Evolutionary conservation across 2,888 invertebrate genomes (phyloP).

Genomic region (Diaphora mendica): DNA sequence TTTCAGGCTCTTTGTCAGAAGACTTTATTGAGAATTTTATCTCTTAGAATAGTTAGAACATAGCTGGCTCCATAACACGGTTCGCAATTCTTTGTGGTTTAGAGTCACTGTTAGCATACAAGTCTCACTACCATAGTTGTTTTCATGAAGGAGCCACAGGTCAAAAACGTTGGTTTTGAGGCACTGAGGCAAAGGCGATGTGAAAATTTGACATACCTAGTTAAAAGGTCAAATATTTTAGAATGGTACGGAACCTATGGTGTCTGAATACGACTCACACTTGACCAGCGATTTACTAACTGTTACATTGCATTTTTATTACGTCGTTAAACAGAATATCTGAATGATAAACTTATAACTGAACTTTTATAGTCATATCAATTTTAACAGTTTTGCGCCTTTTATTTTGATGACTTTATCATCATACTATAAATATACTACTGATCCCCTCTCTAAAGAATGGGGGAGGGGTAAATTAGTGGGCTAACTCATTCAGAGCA

Average conservation of each 20-base stretch:
- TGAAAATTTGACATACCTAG: no score
- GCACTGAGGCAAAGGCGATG: no score
- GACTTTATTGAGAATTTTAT: no score
- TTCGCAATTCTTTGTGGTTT: no score
- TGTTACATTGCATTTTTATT: slow-evolving; percentile 21
- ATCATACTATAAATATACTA: background rate
- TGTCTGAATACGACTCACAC: background rate
- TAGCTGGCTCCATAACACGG: no score
- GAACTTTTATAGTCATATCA: slow-evolving; percentile 20
- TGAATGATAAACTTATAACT: background rate
- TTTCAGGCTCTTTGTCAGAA: no score
- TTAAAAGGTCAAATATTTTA: background rate
- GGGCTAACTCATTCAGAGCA: no score
- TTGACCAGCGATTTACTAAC: background rate
- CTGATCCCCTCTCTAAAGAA: no score
- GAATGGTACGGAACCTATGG: background rate
- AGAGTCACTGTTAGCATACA: no score
- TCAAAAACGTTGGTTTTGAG: background rate
- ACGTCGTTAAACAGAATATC: slow-evolving; percentile 15
- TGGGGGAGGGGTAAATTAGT: no score
- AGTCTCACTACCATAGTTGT: no score
- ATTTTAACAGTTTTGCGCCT: slow-evolving; percentile 10
- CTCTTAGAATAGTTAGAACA: no score
- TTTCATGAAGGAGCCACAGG: background rate
- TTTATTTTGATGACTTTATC: background rate